A percentile compares a stretch with the other conserved stretches of the same genome.
phyloP scores from a whole-genome alignment of 2,888 invertebrate genomes.

The Hoplodrina blanda region DNA sequence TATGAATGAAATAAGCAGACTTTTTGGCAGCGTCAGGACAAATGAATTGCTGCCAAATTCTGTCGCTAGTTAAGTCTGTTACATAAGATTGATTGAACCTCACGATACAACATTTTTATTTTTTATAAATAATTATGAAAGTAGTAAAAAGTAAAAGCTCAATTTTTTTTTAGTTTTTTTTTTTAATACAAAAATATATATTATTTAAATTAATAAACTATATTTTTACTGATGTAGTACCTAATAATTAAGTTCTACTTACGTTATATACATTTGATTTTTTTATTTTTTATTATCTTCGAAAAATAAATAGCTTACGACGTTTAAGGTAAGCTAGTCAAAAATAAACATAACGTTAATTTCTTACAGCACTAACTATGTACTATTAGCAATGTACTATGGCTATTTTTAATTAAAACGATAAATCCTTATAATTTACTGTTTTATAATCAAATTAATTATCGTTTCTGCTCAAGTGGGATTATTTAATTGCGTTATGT shows the following conservation, averaged over 20 bases:
- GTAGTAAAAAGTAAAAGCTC: too few species aligned
- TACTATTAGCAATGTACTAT: not conserved
- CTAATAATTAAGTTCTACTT: too few species aligned
- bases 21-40: slow-evolving; percentile 7
- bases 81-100: slow-evolving; percentile 1
- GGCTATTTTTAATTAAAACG: not conserved
- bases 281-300: too few species aligned
- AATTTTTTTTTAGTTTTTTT: too few species aligned
- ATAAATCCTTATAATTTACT: slow-evolving; percentile 28
- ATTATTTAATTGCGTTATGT: slow-evolving; percentile 35
- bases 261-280: too few species aligned
- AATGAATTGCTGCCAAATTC: slow-evolving; percentile 10
- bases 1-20: slow-evolving; percentile 28
- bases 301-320: too few species aligned
- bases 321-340: too few species aligned
- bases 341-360: not conserved
- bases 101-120: not conserved
- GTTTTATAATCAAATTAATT: slow-evolving; percentile 26
- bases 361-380: not conserved
- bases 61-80: not conserved
- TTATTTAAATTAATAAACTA: too few species aligned
- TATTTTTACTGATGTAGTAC: too few species aligned
- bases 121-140: not conserved
- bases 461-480: slow-evolving; percentile 31
- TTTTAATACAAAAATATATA: not conserved